Conservation (phyloP, 30 jellyfish, hydroid and myxozoan species). For the Hydractinia echinata region DNA sequence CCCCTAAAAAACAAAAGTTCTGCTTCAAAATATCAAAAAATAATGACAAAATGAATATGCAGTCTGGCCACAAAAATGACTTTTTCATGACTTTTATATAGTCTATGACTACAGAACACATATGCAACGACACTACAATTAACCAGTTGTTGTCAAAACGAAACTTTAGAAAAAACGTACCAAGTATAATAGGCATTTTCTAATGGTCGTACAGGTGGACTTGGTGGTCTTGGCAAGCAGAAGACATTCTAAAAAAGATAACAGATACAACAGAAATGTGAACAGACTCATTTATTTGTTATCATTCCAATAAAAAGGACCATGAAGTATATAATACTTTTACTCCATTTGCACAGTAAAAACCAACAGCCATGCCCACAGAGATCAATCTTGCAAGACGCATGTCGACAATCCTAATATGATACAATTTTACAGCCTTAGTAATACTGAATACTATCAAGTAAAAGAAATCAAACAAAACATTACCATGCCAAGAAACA, state of each 20-base stretch:
- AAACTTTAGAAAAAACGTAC: conserved; percentile 24
- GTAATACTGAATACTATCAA: no score
- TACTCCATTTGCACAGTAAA: conserved; percentile 72
- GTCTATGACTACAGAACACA: no score
- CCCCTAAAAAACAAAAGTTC: conserved; percentile 56
- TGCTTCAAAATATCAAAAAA: no score
- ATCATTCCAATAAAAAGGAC: neutral
- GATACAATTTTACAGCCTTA: neutral
- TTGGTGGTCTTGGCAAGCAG: conserved; percentile 93
- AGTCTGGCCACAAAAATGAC: no score
- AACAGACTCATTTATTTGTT: neutral
- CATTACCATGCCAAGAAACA: conserved; percentile 71
- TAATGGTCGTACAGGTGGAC: conserved; percentile 95
- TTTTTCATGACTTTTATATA: no score
- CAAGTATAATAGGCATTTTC: conserved; percentile 87
- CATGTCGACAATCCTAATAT: conserved; percentile 70
- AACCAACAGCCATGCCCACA: conserved; percentile 83
- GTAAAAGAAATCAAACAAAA: neutral
- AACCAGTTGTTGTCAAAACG: no score
- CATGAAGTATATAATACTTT: conserved; percentile 38
- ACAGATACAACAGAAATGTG: neutral
- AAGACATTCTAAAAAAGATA: conserved; percentile 54
- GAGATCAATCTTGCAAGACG: conserved; percentile 84
- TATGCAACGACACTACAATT: no score
- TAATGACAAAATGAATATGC: no score